Percentiles rank a stretch among this genome's conserved stretches.
Evolutionary conservation across 37 sponge, comb jelly and placozoan species (phyloP).

Genomic region (Halisarca cf. caerulea): DNA sequence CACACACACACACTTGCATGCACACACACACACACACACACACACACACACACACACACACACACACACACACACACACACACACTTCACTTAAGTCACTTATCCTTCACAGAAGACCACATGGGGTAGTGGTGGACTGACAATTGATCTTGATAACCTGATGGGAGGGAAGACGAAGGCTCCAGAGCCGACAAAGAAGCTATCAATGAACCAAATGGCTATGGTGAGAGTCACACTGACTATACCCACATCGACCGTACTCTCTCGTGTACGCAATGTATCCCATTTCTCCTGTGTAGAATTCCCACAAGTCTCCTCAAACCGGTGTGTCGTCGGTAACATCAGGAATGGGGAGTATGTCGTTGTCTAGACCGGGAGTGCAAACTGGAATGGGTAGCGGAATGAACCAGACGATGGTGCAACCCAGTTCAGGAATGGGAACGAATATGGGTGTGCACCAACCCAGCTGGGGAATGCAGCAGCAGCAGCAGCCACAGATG

Average conservation of each 20-base stretch:
- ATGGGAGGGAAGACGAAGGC: slow-evolving; percentile 15
- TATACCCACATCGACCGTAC: too few relatives aligned
- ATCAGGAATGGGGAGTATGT: neutral
- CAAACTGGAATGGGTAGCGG: slow-evolving; percentile 35
- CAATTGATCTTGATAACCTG: slow-evolving; percentile 79
- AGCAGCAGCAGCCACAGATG: slow-evolving; percentile 25
- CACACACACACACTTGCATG: too few relatives aligned
- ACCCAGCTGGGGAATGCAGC: slow-evolving; percentile 19
- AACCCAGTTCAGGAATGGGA: slow-evolving; percentile 33
- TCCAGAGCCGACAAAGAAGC: neutral
- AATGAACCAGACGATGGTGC: slow-evolving; percentile 16
- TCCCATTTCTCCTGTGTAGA: neutral
- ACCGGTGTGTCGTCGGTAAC: slow-evolving; percentile 2
- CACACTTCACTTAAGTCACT: neutral
- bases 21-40: too few relatives aligned
- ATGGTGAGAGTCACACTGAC: too few relatives aligned
- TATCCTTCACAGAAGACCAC: neutral
- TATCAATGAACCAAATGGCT: slow-evolving; percentile 77
- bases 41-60: too few relatives aligned
- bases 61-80: too few relatives aligned
- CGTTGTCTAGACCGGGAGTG: slow-evolving; percentile 24
- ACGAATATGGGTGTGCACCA: neutral
- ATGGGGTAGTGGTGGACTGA: slow-evolving; percentile 59
- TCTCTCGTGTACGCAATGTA: too few relatives aligned
- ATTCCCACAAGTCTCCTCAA: neutral